Percentiles rank a stretch among this genome's conserved stretches.
Conservation (phyloP, 2,797 vertebrate genomes). For the Hemitrygon akajei region DNA sequence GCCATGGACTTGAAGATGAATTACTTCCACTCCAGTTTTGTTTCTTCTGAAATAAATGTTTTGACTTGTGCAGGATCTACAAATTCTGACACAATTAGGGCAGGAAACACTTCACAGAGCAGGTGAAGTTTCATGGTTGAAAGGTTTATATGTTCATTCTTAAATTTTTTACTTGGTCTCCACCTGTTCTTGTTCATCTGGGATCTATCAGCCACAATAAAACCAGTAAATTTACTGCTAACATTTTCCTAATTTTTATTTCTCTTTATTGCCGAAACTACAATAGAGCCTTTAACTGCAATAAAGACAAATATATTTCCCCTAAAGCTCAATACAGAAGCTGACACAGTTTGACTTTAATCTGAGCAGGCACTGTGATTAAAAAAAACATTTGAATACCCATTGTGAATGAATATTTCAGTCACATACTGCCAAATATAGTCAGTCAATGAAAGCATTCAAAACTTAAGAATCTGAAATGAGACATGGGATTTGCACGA, state of each 20-base stretch:
- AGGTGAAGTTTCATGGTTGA: no score
- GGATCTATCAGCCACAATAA: background rate
- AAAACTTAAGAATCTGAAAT: background rate
- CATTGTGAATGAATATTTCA: background rate
- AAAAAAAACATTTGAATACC: background rate
- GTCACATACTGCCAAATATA: background rate
- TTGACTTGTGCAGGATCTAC: no score
- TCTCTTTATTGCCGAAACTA: background rate
- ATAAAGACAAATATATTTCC: background rate
- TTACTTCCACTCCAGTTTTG: no score
- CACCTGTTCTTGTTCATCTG: no score
- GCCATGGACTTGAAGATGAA: no score
- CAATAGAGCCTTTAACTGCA: background rate
- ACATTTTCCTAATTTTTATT: background rate
- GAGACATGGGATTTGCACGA: background rate
- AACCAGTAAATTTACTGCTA: background rate
- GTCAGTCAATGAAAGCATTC: background rate
- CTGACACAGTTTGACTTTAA: no score
- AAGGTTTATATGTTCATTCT: no score
- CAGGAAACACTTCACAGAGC: no score
- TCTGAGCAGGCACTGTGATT: background rate
- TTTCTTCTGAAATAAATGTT: no score
- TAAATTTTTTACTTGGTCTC: no score
- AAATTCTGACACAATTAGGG: no score
- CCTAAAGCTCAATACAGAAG: background rate